Conservation (phyloP, 2,888 invertebrate species). For the Polydesmus complanatus region DNA sequence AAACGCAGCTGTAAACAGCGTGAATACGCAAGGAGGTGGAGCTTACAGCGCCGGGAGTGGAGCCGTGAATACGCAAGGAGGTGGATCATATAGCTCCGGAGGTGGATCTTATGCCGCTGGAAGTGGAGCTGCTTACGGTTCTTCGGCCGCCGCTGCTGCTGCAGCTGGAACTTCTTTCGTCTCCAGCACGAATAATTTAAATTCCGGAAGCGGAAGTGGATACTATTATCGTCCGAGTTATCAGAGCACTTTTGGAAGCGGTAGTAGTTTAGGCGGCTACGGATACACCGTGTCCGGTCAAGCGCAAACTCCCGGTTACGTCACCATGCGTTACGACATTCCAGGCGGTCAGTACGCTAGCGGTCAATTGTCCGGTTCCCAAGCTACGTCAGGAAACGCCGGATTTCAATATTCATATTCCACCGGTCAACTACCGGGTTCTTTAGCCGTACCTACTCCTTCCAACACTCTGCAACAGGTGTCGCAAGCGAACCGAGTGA, state of each 20-base stretch:
- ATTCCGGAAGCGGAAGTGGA: not conserved
- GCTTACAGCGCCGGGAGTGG: too few relatives aligned
- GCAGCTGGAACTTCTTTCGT: not conserved
- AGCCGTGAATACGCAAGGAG: too few relatives aligned
- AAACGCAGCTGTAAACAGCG: too few relatives aligned
- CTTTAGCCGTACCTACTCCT: not conserved
- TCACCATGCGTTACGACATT: not conserved
- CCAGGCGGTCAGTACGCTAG: not conserved
- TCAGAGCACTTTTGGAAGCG: not conserved
- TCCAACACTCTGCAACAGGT: not conserved
- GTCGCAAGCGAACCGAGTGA: not conserved
- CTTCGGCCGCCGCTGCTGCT: not conserved
- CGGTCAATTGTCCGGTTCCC: not conserved
- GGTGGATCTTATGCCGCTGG: too few relatives aligned
- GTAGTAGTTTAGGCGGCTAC: not conserved
- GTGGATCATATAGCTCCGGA: too few relatives aligned
- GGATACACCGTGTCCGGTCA: not conserved
- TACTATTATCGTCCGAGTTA: not conserved
- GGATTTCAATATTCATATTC: not conserved
- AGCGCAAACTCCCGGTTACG: not conserved
- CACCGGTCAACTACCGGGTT: not conserved
- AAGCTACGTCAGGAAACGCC: not conserved
- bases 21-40: too few relatives aligned
- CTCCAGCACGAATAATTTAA: not conserved
- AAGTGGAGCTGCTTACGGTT: not conserved